Evolutionary conservation across 53 echinoderm and acorn worm species (phyloP).

Genomic region (Zoroaster sp.): DNA sequence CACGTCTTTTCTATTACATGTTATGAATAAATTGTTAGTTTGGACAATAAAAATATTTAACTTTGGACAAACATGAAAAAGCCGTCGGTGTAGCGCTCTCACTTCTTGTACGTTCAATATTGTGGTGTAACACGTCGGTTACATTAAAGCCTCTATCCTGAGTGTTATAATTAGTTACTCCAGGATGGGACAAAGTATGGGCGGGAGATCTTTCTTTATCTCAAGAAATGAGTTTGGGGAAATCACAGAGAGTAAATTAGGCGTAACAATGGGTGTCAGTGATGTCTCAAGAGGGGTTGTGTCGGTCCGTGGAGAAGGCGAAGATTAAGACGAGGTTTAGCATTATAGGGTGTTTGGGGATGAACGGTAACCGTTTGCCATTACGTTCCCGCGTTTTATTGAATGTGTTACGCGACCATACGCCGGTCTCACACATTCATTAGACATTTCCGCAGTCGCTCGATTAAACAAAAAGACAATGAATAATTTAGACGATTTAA

Average conservation of each 20-base stretch:
- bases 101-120: not conserved
- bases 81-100: not conserved
- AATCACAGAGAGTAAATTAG: slow-evolving; percentile 50
- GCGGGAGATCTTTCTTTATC: slow-evolving; percentile 32
- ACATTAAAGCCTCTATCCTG: slow-evolving; percentile 28
- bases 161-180: slow-evolving; percentile 36
- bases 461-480: not conserved
- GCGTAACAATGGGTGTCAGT: slow-evolving; percentile 46
- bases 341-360: not conserved
- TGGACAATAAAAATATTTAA: too few relatives aligned
- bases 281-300: slow-evolving; percentile 12
- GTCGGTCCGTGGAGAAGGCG: not conserved
- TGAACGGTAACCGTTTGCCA: not conserved
- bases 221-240: slow-evolving; percentile 36
- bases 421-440: not conserved
- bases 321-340: not conserved
- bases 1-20: too few relatives aligned
- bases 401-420: not conserved
- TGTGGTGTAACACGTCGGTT: slow-evolving; percentile 20
- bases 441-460: not conserved
- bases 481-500: not conserved
- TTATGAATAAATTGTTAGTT: too few relatives aligned
- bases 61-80: slow-evolving; percentile 31
- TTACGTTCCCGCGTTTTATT: not conserved
- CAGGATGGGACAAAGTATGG: slow-evolving; percentile 13